These are phyloP conservation scores for Agelaius tricolor DNA, from an alignment of 2,113 vertebrate species.

Conservation along the genomic window DNA sequence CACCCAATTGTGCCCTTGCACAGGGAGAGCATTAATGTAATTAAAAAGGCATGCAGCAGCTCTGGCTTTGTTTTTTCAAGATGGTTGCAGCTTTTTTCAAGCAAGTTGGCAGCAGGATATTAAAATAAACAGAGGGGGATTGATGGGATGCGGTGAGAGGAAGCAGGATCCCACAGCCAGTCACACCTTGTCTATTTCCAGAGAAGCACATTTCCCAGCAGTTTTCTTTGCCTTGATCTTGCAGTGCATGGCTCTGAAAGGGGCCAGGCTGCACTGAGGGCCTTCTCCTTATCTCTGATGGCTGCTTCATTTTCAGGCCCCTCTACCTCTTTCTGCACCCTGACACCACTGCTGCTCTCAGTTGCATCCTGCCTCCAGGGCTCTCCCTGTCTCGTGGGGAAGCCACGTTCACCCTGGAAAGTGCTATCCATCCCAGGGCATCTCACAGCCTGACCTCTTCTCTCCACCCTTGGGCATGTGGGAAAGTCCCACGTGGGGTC, in stretches of 20 bases:
- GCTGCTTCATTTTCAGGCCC: not conserved
- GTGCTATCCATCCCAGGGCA: not conserved
- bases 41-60: conserved; percentile 67
- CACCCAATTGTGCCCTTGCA: not conserved
- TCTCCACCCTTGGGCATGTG: not conserved
- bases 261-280: not conserved
- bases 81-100: conserved; percentile 48
- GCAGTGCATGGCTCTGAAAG: not conserved
- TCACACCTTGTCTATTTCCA: conserved; percentile 69
- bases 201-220: conserved; percentile 52
- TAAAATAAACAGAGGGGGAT: conserved; percentile 72
- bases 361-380: not conserved
- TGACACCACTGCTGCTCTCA: not conserved
- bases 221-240: conserved; percentile 53
- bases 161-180: conserved; percentile 64
- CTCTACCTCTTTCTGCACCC: not conserved
- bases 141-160: conserved; percentile 71
- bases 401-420: accelerated
- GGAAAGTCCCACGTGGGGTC: accelerated
- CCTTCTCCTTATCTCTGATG: not conserved
- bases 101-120: conserved; percentile 63
- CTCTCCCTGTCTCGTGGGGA: not conserved
- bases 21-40: conserved; percentile 50
- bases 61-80: conserved; percentile 64
- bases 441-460: not conserved